Base-by-base conservation (phyloP, 2,888 invertebrate species). In the Pristionchus entomophagus region DNA sequence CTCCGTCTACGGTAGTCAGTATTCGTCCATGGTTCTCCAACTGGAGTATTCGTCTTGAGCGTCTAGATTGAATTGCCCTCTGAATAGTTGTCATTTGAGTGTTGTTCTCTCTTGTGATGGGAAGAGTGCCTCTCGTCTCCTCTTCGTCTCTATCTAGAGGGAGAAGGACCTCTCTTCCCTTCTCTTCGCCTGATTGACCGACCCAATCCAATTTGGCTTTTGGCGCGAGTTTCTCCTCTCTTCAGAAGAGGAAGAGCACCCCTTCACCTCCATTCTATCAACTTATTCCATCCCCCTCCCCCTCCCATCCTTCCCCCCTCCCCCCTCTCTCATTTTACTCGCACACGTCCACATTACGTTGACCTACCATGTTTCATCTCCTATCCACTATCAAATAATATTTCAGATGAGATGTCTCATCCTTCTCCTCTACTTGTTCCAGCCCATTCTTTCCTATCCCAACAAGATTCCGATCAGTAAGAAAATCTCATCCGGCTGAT, bases 401-500 rank as follows among this genome's bases (percentile, higher is more conserved):
- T 53, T 59, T 41, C 32, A 45, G 41, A 82, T 59, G 41, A 19
- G 56, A 32, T 38, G 38, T 59, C 82, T 82, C 56, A 59, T 82
- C 38, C 59, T 62, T 38, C 82, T 59, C 32, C 41, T 82, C 41
- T 82, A 38, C 59, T 59, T 26, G 56, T 49, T 59, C 22, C 62
- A 56, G 10, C 59, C 32, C 22, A 26, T 59, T 29, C 38, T 32
- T 38, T n/a, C 87, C 22, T 91, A 90, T 87, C 91, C 91, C 12
- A 88, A 91, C 38, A 89, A 88, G 81, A 89, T 91, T 84, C 91
- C 91, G 10, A 89, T 91, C 35, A 88, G 91, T 91, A 69, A 77
- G 89, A 87, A 17, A 19, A 53, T 41, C 32, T 62, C 19, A 19
- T n/a, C n/a, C n/a, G n/a, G n/a, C n/a, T n/a, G n/a, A n/a, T n/a